These are phyloP conservation scores for Microtus pennsylvanicus DNA, from an alignment of 2,113 vertebrate species.

Conservation along the genomic window DNA sequence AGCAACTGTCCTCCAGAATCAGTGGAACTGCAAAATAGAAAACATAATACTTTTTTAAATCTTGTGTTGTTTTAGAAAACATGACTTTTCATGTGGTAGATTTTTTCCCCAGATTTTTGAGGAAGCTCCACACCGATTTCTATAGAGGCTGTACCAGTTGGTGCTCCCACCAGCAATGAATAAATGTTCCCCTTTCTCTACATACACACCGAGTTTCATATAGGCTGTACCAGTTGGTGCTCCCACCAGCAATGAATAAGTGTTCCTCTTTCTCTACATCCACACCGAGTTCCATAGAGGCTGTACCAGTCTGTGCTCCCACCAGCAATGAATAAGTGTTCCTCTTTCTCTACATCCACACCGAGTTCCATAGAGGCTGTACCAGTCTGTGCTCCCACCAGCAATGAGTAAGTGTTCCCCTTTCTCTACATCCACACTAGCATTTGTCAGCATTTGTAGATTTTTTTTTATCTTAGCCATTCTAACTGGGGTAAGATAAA, in stretches of 20 bases:
- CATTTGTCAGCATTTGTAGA: background rate
- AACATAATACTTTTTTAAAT: background rate
- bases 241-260: background rate
- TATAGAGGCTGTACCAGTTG: background rate
- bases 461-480: background rate
- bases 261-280: background rate
- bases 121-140: background rate
- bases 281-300: background rate
- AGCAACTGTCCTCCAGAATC: background rate
- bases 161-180: background rate
- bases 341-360: background rate
- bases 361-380: background rate
- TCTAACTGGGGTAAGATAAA: background rate
- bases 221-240: background rate
- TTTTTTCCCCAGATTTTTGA: background rate
- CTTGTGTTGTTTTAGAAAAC: conserved; percentile 21
- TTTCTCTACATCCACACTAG: background rate
- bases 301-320: too few relatives aligned
- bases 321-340: background rate
- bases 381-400: background rate
- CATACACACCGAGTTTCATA: background rate
- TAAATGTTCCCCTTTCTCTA: background rate
- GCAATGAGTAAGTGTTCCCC: background rate
- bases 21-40: background rate
- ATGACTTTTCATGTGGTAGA: background rate